These are phyloP conservation scores for Azemiops feae DNA, from an alignment of 2,113 vertebrate genomes.

Conservation along the genomic window DNA sequence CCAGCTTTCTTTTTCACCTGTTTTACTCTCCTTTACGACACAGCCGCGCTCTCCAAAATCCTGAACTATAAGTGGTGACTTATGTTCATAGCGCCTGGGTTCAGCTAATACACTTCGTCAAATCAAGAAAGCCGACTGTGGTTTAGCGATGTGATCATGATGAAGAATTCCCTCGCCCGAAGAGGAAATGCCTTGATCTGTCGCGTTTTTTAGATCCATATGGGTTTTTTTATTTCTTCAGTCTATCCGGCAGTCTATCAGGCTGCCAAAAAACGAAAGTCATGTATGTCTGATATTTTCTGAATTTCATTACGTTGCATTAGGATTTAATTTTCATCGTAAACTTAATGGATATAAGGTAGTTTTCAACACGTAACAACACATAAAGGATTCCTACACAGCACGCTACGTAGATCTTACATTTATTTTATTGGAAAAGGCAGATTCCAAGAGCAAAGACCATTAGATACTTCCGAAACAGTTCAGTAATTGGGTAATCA, in stretches of 20 bases:
- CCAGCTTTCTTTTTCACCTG: no score
- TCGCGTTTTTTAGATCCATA: neutral
- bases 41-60: neutral
- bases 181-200: neutral
- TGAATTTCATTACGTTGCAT: neutral
- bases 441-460: neutral
- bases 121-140: neutral
- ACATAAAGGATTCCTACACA: neutral
- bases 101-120: neutral
- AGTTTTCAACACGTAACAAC: neutral
- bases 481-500: neutral
- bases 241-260: neutral
- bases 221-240: neutral
- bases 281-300: neutral
- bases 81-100: neutral
- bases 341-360: neutral
- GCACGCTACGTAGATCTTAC: no score
- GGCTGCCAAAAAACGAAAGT: neutral
- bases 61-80: neutral
- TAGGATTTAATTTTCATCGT: neutral
- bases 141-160: neutral
- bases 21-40: neutral
- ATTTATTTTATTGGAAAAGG: neutral
- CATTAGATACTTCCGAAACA: neutral
- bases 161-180: neutral